Evolutionary conservation across 2,888 invertebrate genomes (phyloP).

Genomic region (Drosophila fungiperda): DNA sequence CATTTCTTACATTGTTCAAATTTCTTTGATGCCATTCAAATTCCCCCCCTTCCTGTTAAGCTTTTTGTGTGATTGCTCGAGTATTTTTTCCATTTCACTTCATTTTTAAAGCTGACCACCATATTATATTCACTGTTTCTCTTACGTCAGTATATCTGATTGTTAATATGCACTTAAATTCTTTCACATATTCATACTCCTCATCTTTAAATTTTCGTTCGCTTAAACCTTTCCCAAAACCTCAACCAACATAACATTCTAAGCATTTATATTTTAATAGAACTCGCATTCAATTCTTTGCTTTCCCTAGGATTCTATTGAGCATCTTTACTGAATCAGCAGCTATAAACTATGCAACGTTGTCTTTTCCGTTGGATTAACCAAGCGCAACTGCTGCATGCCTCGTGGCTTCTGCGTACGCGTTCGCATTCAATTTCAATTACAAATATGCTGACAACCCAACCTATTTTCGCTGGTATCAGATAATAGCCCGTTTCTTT

Average conservation of each 20-base stretch:
- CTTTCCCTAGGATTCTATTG: conserved; percentile 5
- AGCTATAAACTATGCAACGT: conserved; percentile 29
- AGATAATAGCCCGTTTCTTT: conserved; percentile 34
- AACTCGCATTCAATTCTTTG: neutral
- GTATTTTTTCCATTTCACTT: neutral
- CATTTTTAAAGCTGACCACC: neutral
- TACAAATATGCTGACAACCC: conserved; percentile 66
- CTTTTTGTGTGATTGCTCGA: neutral
- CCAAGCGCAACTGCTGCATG: conserved; percentile 39
- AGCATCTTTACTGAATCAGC: conserved; percentile 41
- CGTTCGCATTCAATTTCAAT: conserved; percentile 57
- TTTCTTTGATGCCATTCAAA: neutral
- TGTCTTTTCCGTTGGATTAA: conserved; percentile 19
- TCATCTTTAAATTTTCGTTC: neutral
- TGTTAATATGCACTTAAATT: neutral
- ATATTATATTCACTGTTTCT: neutral
- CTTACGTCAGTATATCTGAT: neutral
- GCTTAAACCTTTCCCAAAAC: neutral
- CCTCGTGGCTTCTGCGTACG: conserved; percentile 34
- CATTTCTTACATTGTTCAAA: conserved; percentile 25
- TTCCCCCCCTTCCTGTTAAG: neutral
- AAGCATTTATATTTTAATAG: conserved; percentile 14
- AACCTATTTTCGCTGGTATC: conserved; percentile 33
- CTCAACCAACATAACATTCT: neutral
- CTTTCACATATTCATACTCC: neutral